Base-by-base conservation (phyloP, 1,140 invertebrate species). In the Drosophila leontia region DNA sequence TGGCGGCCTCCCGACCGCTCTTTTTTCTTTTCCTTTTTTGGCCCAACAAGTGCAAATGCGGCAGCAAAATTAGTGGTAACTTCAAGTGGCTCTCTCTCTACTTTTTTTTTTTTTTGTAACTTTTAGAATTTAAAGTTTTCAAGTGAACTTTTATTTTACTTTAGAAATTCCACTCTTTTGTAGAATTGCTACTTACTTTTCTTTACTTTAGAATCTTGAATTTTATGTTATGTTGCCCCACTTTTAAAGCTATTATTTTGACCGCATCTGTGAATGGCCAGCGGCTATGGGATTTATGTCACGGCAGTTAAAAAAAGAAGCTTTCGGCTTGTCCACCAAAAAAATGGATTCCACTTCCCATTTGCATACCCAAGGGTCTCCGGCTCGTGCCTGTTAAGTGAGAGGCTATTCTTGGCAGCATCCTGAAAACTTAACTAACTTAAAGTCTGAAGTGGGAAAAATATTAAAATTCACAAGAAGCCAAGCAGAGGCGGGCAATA, bases 331-430 rank as follows among this genome's bases (percentile, higher is more conserved):
- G 41, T 8, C 51, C 19, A 50, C 68, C 51, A 50, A 50, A 55
- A 29, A 29, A 71, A 59, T 71, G 69, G 32, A 71, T 41, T 13
- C 37, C 44, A 32, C 53, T 60, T 35, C 9, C 23, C 45, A 71
- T 72, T 72, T 72, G 68, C 69, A 72, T 72, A 60, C 45, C 39
- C 67, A 59, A 71, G 67, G 34, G 67, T 17, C 69, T 35, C 19
- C 23, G 53, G 34, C 15, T 41, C 23, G 44, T 58, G 44, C 37
- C 32, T 72, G 13, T 51, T 50, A 72, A 72, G 67, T 72, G 55
- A 9, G 19, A 23, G 64, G 64, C 45, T 60, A 72, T 72, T 72
- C 55, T n/a, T 51, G 68, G 68, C 68, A 17, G 6, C 34, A 64
- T 29, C 39, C 23, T 51, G 37, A 50, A 47, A 67, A 51, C 62